phyloP scores from a whole-genome alignment of 2,888 invertebrate genomes.

The Omphaloscelis lunosa region DNA sequence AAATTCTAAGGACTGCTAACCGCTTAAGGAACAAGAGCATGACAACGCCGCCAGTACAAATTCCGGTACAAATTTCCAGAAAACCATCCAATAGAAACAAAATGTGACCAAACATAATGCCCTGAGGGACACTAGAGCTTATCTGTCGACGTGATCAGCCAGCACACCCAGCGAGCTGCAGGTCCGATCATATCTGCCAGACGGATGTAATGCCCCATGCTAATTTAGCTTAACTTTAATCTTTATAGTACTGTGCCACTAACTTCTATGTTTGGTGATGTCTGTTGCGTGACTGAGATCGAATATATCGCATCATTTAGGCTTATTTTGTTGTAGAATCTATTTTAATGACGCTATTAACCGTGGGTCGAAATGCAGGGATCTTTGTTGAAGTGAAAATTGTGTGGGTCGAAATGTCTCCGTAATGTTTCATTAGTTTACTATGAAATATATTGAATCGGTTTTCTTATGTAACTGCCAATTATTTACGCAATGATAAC shows the following conservation, averaged over 20 bases:
- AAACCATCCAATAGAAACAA: constrained; percentile 37
- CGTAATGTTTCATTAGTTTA: constrained; percentile 40
- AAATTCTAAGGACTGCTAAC: neutral
- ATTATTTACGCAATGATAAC: constrained; percentile 1
- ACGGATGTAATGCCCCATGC: constrained; percentile 55
- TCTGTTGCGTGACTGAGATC: constrained; percentile 71
- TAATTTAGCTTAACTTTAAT: constrained; percentile 74
- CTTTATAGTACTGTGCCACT: constrained; percentile 68
- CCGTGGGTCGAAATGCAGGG: constrained; percentile 30
- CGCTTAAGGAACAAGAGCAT: neutral
- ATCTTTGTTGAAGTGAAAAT: constrained; percentile 54
- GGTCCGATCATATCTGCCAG: constrained; percentile 63
- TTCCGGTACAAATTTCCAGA: constrained; percentile 22
- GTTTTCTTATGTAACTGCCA: constrained; percentile 9
- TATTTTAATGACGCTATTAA: constrained; percentile 60
- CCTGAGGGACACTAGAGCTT: constrained; percentile 49
- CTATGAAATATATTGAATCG: neutral
- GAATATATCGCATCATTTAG: constrained; percentile 62
- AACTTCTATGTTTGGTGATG: constrained; percentile 69
- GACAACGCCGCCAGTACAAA: constrained; percentile 1
- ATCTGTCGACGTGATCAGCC: constrained; percentile 57
- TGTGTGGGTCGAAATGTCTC: constrained; percentile 47
- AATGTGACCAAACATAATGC: constrained; percentile 52
- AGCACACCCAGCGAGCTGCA: constrained; percentile 63
- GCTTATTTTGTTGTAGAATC: constrained; percentile 63